Conservation (phyloP, 2,888 invertebrate genomes). For the Cyclophora albipunctata region DNA sequence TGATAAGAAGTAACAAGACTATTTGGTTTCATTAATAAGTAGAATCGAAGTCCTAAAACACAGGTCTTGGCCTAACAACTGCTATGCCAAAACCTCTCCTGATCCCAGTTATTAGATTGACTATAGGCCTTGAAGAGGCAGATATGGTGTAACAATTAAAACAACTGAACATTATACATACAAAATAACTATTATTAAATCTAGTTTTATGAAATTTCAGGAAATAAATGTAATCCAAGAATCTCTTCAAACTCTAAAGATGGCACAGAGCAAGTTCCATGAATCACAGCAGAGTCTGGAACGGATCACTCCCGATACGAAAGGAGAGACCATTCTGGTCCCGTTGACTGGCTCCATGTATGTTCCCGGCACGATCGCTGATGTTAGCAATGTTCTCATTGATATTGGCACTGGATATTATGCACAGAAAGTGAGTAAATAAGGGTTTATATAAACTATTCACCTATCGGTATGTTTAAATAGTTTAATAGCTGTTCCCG, state of each 20-base stretch:
- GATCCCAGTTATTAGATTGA: too few relatives aligned
- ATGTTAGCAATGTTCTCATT: conserved; percentile 90
- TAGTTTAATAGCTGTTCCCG: too few relatives aligned
- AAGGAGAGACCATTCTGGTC: conserved; percentile 91
- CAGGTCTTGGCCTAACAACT: too few relatives aligned
- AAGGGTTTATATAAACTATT: background rate
- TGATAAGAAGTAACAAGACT: too few relatives aligned
- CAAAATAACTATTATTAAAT: conserved; percentile 3
- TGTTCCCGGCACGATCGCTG: conserved; percentile 91
- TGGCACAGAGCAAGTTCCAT: conserved; percentile 92
- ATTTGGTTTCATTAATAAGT: too few relatives aligned
- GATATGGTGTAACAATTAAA: too few relatives aligned
- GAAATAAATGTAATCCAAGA: conserved; percentile 93
- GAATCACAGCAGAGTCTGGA: conserved; percentile 90
- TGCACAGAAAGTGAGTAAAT: conserved; percentile 85
- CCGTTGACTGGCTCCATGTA: conserved; percentile 98
- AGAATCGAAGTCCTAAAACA: too few relatives aligned
- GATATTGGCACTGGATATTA: conserved; percentile 99
- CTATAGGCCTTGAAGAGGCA: too few relatives aligned
- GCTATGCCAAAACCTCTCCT: too few relatives aligned
- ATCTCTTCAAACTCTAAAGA: conserved; percentile 90
- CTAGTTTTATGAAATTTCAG: conserved; percentile 52
- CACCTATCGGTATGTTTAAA: too few relatives aligned
- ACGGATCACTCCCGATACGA: conserved; percentile 83
- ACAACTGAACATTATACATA: too few relatives aligned